Conservation (phyloP, 2,888 invertebrate species). For the Glyphotaelius pellucidus region DNA sequence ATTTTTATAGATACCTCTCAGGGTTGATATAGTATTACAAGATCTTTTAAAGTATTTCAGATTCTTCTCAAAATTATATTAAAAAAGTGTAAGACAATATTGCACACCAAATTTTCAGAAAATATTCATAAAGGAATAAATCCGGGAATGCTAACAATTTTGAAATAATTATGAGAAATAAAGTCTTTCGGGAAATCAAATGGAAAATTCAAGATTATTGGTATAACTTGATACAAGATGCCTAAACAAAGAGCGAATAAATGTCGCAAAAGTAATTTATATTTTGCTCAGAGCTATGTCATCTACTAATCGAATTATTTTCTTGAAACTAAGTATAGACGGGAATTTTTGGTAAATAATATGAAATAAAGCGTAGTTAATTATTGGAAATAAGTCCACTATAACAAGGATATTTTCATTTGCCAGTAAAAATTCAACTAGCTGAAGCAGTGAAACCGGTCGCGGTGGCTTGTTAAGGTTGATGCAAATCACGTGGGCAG, state of each 20-base stretch:
- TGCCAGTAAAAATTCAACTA: not conserved
- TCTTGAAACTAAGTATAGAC: not conserved
- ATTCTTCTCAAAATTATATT: not conserved
- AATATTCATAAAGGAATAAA: not conserved
- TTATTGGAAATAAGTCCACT: not conserved
- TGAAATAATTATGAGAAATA: not conserved
- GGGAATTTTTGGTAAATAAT: not conserved
- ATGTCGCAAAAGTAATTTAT: not conserved
- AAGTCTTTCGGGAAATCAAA: not conserved
- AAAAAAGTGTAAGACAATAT: not conserved
- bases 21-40: not conserved
- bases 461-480: not conserved
- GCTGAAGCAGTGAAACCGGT: not conserved
- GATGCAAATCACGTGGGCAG: not conserved
- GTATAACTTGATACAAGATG: not conserved
- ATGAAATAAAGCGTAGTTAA: not conserved
- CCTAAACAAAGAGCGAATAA: not conserved
- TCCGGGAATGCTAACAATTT: not conserved
- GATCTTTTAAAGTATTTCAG: not conserved
- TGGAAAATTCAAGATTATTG: not conserved
- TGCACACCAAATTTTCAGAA: not conserved
- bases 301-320: not conserved
- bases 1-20: not conserved
- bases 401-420: not conserved
- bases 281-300: not conserved